Conservation (phyloP, 2,797 vertebrate species). For the Hydrophis major region DNA sequence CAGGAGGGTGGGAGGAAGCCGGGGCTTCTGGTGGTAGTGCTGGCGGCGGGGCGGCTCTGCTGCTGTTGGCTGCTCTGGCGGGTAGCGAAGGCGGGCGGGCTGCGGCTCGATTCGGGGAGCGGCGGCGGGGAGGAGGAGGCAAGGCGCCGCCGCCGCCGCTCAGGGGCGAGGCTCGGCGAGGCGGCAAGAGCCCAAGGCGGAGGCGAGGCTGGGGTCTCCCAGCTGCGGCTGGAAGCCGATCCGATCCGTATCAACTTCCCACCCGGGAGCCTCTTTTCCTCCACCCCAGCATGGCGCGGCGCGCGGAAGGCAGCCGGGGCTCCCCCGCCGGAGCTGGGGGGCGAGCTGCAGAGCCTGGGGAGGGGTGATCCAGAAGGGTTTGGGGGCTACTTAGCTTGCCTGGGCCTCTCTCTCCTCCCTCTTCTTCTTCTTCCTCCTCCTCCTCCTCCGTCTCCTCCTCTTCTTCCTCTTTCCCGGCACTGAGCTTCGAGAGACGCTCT, state of each 20-base stretch:
- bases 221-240: not conserved
- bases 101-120: not conserved
- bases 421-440: not conserved
- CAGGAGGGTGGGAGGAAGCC: slow-evolving; percentile 45
- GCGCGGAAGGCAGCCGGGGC: not conserved
- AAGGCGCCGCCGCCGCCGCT: not conserved
- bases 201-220: slow-evolving; percentile 8
- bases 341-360: not conserved
- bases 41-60: not conserved
- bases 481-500: not conserved
- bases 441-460: not conserved
- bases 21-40: not conserved
- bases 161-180: slow-evolving; percentile 11
- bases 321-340: not conserved
- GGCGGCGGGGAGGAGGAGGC: not conserved
- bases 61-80: not conserved
- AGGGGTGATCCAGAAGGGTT: not conserved
- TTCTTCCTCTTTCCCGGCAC: not conserved
- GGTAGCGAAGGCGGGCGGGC: not conserved
- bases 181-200: slow-evolving; percentile 19
- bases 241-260: slow-evolving; percentile 52
- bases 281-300: slow-evolving; percentile 40
- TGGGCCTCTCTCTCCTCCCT: not conserved
- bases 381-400: not conserved
- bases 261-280: slow-evolving; percentile 38